These are phyloP conservation scores for Pampus argenteus DNA, from an alignment of 2,797 vertebrate genomes.

Conservation along the genomic window DNA sequence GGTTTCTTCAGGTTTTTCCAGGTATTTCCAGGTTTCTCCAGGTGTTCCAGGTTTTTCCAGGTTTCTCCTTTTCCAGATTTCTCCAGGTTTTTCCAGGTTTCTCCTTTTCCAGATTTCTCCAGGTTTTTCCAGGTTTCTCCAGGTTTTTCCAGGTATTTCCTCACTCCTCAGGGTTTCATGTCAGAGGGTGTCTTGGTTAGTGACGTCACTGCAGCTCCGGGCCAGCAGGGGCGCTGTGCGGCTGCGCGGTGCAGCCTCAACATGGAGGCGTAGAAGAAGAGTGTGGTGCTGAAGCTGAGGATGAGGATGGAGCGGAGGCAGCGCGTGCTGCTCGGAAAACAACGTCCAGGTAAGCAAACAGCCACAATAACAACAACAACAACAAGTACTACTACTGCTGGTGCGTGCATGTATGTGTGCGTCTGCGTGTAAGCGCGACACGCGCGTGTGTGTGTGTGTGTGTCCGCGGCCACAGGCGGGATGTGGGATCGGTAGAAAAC, in stretches of 20 bases:
- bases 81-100: too few relatives aligned
- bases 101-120: too few relatives aligned
- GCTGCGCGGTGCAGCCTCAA: not conserved
- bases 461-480: constrained; percentile 19
- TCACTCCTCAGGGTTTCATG: too few relatives aligned
- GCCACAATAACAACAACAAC: not conserved
- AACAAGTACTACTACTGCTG: too few relatives aligned
- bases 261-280: not conserved
- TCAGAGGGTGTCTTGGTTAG: too few relatives aligned
- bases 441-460: not conserved
- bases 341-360: constrained; percentile 52
- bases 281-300: constrained; percentile 69
- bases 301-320: constrained; percentile 66
- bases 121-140: too few relatives aligned
- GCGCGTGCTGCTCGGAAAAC: constrained; percentile 28
- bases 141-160: too few relatives aligned
- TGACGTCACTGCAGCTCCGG: too few relatives aligned
- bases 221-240: constrained; percentile 46
- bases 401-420: not conserved
- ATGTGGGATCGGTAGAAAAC: constrained; percentile 2
- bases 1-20: too few relatives aligned
- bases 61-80: too few relatives aligned
- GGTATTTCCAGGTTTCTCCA: too few relatives aligned
- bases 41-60: too few relatives aligned
- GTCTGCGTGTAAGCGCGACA: constrained; percentile 4